Evolutionary conservation across 2,113 vertebrate genomes (phyloP), one percentile per base, ranked within the genome.

Genomic region (Prunella himalayana): DNA sequence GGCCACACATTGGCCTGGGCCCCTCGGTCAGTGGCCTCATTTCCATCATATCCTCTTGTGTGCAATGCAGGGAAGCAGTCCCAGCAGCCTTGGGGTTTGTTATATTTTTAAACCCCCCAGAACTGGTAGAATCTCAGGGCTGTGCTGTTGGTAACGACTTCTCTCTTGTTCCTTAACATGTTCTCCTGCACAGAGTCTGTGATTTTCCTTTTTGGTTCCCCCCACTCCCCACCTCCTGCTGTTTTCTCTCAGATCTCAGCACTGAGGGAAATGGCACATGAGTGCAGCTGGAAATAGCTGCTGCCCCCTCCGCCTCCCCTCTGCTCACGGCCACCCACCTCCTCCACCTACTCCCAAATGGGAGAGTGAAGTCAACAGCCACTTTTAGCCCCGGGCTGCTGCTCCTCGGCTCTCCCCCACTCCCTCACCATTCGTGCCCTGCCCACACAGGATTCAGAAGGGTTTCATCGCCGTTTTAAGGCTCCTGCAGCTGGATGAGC

Each of bases 311-410:
- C 88, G 5, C 94, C 90, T 81, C 82, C 84, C 71, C 69, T 59
- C 94, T 91, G 93, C 92, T 87, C 50, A 16, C 45, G 19, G 60
- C 95, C 95, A 41, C 97, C 97, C 95, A 96, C 97, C 94, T 96
- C 73, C 70, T 33, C 95, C 69, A 31, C 97, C 96, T 92, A 61
- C 95, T 20, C 78, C 95, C 88, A 80, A 82, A 47, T 81, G 91
- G 70, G 91, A 94, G 75, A 95, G 94, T 94, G 95, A 95, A 97
- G 94, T 95, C 97, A 97, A 92, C 72, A 94, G 9, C 92, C 88
- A 24, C 95, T 97, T 97, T 96, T 97, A 97, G 96, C 82, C 64
- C 59, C 51, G 6, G 7, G 71, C 92, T 90, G 66, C 70, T 56
- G 70, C 85, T 93, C 80, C 31, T 17, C 14, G 11, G 82, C 87